phyloP scores from a whole-genome alignment of 2,888 invertebrate species.

The Plutella xylostella region DNA sequence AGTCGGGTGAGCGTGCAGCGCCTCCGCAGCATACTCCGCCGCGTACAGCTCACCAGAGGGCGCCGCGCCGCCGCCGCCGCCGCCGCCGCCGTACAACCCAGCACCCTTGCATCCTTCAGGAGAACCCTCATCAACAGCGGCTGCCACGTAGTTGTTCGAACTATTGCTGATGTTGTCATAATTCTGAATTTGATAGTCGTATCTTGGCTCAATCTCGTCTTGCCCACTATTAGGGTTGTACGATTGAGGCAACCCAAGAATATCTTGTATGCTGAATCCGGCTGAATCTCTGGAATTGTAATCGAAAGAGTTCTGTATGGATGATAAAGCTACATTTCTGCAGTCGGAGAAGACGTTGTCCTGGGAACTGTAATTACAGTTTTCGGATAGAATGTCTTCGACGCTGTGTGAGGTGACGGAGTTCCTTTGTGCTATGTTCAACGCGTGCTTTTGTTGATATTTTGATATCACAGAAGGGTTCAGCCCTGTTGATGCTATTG shows the following conservation, averaged over 20 bases:
- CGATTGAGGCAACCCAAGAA: slow-evolving; percentile 53
- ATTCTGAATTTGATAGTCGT: slow-evolving; percentile 47
- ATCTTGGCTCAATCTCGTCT: slow-evolving; percentile 40
- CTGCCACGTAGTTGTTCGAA: slow-evolving; percentile 44
- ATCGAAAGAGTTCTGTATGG: slow-evolving; percentile 44
- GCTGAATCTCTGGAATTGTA: slow-evolving; percentile 62
- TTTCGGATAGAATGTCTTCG: slow-evolving; percentile 51
- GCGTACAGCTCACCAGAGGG: slow-evolving; percentile 39
- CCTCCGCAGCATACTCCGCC: slow-evolving; percentile 41
- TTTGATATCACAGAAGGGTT: slow-evolving; percentile 25
- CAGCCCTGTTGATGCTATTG: slow-evolving; percentile 36
- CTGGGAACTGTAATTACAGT: slow-evolving; percentile 30
- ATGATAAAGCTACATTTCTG: slow-evolving; percentile 40
- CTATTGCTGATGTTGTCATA: slow-evolving; percentile 55
- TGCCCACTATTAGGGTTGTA: slow-evolving; percentile 33
- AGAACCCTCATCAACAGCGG: slow-evolving; percentile 36
- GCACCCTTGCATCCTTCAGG: slow-evolving; percentile 36
- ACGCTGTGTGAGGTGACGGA: slow-evolving; percentile 49
- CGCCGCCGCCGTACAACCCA: not conserved
- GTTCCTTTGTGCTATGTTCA: slow-evolving; percentile 25
- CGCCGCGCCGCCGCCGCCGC: slow-evolving; percentile 34
- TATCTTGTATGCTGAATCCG: slow-evolving; percentile 62
- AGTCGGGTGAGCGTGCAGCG: slow-evolving; percentile 40
- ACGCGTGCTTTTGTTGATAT: slow-evolving; percentile 22
- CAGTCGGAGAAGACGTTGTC: slow-evolving; percentile 38